Percentiles rank a stretch among this genome's conserved stretches.
These are phyloP conservation scores for Smithornis capensis DNA, from an alignment of 2,113 vertebrate species.

Conservation along the genomic window DNA sequence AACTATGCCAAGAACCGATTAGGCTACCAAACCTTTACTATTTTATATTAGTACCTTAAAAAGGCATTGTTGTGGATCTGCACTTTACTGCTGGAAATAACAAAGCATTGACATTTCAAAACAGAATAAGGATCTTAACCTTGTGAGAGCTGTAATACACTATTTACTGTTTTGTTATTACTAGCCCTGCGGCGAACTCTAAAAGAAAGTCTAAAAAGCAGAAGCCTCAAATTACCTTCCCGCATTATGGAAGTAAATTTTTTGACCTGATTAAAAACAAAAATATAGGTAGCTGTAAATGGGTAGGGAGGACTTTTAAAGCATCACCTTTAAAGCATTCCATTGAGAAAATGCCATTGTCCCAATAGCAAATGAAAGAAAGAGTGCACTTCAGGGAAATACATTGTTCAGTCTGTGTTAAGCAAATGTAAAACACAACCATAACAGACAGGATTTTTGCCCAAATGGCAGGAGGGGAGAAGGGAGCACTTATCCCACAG, in stretches of 20 bases:
- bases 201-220: background rate
- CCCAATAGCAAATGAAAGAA: background rate
- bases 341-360: background rate
- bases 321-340: background rate
- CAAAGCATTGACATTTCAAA: background rate
- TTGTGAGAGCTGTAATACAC: background rate
- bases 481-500: background rate
- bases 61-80: background rate
- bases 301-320: background rate
- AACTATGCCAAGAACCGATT: background rate
- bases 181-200: background rate
- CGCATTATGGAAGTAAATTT: background rate
- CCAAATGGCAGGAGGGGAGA: background rate
- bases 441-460: background rate
- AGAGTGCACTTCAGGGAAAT: background rate
- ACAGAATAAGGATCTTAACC: background rate
- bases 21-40: background rate
- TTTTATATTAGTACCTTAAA: background rate
- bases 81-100: background rate
- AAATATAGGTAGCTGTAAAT: background rate
- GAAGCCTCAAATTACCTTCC: background rate
- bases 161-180: background rate
- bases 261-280: slow-evolving; percentile 5
- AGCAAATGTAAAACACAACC: background rate
- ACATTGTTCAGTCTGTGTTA: background rate